Percentiles rank a stretch among this genome's conserved stretches.
Evolutionary conservation across 2,888 invertebrate species (phyloP).

Genomic region (Mellilla xanthometata): DNA sequence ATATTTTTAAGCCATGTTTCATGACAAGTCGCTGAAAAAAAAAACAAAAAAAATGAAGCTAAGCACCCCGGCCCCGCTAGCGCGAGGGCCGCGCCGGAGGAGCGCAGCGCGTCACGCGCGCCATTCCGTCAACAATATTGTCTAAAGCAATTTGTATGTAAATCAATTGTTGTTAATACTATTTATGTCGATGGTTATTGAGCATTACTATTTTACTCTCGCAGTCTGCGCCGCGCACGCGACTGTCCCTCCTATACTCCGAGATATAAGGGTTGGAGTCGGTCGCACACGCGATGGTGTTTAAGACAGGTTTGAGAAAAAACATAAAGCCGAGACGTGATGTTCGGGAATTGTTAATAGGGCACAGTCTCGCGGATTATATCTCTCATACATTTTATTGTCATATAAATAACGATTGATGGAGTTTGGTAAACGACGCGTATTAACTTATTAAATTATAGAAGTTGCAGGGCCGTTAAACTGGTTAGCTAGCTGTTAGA

Average conservation of each 20-base stretch:
- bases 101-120: slow-evolving; percentile 73
- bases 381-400: slow-evolving; percentile 74
- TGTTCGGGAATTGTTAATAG: slow-evolving; percentile 74
- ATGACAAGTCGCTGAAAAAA: no score
- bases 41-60: no score
- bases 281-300: slow-evolving; percentile 24
- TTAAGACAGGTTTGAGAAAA: slow-evolving; percentile 55
- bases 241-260: slow-evolving; percentile 41
- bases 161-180: slow-evolving; percentile 83
- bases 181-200: slow-evolving; percentile 80
- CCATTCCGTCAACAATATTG: slow-evolving; percentile 81
- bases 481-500: no score
- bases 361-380: slow-evolving; percentile 63
- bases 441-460: slow-evolving; percentile 19
- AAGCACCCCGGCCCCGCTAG: no score
- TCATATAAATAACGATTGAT: slow-evolving; percentile 75
- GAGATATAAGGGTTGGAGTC: slow-evolving; percentile 36
- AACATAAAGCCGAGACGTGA: slow-evolving; percentile 60
- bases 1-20: no score
- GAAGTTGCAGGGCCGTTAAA: no score
- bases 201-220: slow-evolving; percentile 74
- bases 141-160: slow-evolving; percentile 83
- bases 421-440: slow-evolving; percentile 50
- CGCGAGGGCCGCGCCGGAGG: no score
- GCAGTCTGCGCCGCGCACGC: slow-evolving; percentile 38